These are phyloP conservation scores for Chrysomela aeneicollis DNA, from an alignment of 2,888 invertebrate species.

Conservation along the genomic window DNA sequence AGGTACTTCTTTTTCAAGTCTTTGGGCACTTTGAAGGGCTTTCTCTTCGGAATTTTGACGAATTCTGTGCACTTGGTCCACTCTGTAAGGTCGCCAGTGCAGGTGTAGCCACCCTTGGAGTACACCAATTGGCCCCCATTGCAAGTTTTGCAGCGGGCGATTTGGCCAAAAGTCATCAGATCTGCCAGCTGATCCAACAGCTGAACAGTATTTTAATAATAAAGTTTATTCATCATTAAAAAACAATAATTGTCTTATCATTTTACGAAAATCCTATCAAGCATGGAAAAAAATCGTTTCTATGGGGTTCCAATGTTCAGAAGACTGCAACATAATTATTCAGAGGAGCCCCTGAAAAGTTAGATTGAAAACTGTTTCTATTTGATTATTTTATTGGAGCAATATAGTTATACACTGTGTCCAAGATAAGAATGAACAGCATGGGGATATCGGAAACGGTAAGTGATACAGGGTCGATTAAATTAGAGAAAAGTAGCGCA, in stretches of 20 bases:
- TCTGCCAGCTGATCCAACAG: constrained; percentile 82
- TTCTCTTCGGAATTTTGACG: constrained; percentile 74
- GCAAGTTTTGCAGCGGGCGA: constrained; percentile 82
- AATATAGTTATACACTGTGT: too few species aligned
- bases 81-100: constrained; percentile 77
- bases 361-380: too few species aligned
- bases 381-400: too few species aligned
- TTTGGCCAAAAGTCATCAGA: constrained; percentile 86
- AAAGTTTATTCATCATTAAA: constrained; percentile 29
- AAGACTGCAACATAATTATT: too few species aligned
- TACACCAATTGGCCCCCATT: constrained; percentile 75
- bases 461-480: too few species aligned
- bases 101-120: constrained; percentile 80
- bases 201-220: constrained; percentile 61
- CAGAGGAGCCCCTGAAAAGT: too few species aligned
- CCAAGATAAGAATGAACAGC: too few species aligned
- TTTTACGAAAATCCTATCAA: too few species aligned
- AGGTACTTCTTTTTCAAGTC: constrained; percentile 65
- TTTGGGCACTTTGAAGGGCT: constrained; percentile 73
- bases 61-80: constrained; percentile 89
- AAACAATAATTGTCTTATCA: not conserved
- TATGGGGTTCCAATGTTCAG: too few species aligned
- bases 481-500: too few species aligned
- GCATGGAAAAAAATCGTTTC: too few species aligned
- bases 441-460: too few species aligned